Evolutionary conservation across 2,797 vertebrate species (phyloP).

Genomic region (Ispidina lecontei): DNA sequence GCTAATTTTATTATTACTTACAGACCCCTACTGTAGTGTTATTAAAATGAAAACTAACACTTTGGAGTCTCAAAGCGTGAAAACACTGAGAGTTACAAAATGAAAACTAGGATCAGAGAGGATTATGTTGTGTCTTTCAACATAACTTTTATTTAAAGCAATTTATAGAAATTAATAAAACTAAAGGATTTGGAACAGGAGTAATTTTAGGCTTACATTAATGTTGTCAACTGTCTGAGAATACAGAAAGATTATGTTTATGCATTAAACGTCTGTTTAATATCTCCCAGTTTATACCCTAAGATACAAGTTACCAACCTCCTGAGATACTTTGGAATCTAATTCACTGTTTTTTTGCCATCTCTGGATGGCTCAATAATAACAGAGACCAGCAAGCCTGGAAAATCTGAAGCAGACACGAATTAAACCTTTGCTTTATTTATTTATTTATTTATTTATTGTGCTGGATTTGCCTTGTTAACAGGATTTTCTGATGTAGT

Average conservation of each 20-base stretch:
- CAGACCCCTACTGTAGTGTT: constrained; percentile 43
- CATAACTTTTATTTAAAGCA: constrained; percentile 69
- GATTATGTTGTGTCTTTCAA: constrained; percentile 67
- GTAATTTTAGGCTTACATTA: constrained; percentile 76
- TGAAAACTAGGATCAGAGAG: constrained; percentile 62
- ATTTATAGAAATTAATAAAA: constrained; percentile 79
- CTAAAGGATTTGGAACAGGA: constrained; percentile 65
- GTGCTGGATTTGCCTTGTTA: constrained; percentile 47
- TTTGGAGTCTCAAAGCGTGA: constrained; percentile 58
- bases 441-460: not conserved
- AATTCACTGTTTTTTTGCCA: constrained; percentile 23
- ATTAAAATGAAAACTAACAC: constrained; percentile 55
- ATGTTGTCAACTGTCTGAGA: constrained; percentile 56
- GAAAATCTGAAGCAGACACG: not conserved
- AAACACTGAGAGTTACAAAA: constrained; percentile 52
- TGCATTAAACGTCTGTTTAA: constrained; percentile 64
- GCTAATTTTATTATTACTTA: constrained; percentile 63
- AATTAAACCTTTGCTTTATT: constrained; percentile 25
- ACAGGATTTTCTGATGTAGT: constrained; percentile 47
- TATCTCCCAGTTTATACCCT: constrained; percentile 53
- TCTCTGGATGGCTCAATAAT: not conserved
- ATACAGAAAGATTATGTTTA: constrained; percentile 72
- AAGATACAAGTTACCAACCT: constrained; percentile 45
- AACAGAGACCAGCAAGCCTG: not conserved
- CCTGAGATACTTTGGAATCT: constrained; percentile 17